Conservation (phyloP, 2,888 invertebrate species). For the Drosophila aldrichi region DNA sequence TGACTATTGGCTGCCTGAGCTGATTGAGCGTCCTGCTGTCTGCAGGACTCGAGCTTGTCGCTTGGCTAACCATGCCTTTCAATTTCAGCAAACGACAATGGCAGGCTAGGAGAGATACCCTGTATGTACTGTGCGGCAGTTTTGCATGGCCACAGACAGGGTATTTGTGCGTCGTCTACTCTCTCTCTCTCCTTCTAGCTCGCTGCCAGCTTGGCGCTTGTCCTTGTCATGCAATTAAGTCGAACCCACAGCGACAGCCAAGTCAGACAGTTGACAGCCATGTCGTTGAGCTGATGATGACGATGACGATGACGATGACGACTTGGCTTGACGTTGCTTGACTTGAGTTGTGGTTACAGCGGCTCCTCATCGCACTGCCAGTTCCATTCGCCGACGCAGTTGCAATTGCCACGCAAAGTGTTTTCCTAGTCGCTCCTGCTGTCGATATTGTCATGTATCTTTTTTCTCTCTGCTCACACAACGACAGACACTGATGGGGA, state of each 20-base stretch:
- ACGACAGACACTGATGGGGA: background rate
- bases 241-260: conserved; percentile 30
- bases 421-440: conserved; percentile 33
- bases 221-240: conserved; percentile 55
- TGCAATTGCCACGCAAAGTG: conserved; percentile 45
- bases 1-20: background rate
- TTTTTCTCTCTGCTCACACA: background rate
- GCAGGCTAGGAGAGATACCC: background rate
- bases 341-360: conserved; percentile 37
- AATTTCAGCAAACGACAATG: background rate
- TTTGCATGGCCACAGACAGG: background rate
- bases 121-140: too few relatives aligned
- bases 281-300: conserved; percentile 28
- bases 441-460: conserved; percentile 50
- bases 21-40: conserved; percentile 10
- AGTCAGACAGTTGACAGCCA: conserved; percentile 44
- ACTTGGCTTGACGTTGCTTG: conserved; percentile 31
- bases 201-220: conserved; percentile 15
- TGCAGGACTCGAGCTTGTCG: conserved; percentile 11
- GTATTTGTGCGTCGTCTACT: background rate
- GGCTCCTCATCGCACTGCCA: conserved; percentile 14
- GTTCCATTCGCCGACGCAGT: conserved; percentile 24
- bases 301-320: conserved; percentile 20
- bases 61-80: conserved; percentile 4
- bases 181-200: too few relatives aligned